phyloP scores from a whole-genome alignment of 2,888 invertebrate genomes.

The Mycalesis mineus region DNA sequence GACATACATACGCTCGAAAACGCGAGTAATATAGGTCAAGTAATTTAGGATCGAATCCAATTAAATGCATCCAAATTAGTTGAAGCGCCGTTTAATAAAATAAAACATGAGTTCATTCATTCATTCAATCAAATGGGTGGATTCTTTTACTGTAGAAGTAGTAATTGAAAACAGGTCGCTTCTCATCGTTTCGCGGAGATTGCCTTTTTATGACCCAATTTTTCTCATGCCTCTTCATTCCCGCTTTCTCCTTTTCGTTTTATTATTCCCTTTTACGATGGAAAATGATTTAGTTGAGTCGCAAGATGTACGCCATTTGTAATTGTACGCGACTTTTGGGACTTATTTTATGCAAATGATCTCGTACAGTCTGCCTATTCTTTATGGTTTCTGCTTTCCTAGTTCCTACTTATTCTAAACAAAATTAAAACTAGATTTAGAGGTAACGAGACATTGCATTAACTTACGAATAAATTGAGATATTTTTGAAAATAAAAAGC shows the following conservation, averaged over 20 bases:
- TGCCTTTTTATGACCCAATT: constrained; percentile 67
- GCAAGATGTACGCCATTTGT: constrained; percentile 8
- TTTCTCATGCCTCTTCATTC: constrained; percentile 50
- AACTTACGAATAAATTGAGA: too few relatives aligned
- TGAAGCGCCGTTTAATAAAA: neutral
- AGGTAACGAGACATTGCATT: too few relatives aligned
- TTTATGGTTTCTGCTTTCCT: neutral
- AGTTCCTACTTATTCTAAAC: too few relatives aligned
- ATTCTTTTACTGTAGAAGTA: constrained; percentile 7
- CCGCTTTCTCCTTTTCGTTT: constrained; percentile 17
- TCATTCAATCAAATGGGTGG: constrained; percentile 4
- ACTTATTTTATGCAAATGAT: neutral
- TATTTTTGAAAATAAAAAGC: too few relatives aligned
- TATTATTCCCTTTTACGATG: constrained; percentile 21
- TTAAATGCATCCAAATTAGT: neutral
- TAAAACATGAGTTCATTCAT: neutral
- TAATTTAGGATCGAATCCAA: too few relatives aligned
- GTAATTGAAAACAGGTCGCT: constrained; percentile 54
- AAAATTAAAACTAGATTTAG: too few relatives aligned
- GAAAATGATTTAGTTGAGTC: constrained; percentile 11
- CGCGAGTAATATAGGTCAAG: too few relatives aligned
- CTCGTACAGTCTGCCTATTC: neutral
- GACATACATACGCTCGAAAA: too few relatives aligned
- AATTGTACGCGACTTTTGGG: neutral
- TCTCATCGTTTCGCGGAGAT: constrained; percentile 54